phyloP scores from a whole-genome alignment of 2,888 invertebrate species.

The Lasiommata megera region DNA sequence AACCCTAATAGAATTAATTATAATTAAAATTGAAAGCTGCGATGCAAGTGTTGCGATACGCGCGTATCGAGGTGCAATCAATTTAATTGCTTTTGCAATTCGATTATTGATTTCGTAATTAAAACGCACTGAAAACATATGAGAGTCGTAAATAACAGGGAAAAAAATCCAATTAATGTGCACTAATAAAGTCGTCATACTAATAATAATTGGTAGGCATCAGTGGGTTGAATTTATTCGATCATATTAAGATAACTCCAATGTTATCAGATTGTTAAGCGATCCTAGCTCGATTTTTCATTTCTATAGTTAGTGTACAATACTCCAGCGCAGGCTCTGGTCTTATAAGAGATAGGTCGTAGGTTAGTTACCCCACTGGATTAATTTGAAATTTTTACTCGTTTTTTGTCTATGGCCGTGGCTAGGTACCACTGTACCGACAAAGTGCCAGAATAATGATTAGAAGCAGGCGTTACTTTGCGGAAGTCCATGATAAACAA shows the following conservation, averaged over 20 bases:
- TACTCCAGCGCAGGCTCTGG: no score
- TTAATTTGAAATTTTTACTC: no score
- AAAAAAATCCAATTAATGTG: constrained; percentile 9
- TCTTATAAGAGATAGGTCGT: no score
- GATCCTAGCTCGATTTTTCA: no score
- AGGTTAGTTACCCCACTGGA: no score
- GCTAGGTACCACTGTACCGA: no score
- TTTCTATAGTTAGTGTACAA: no score
- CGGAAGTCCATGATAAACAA: no score
- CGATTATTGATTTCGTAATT: constrained; percentile 79
- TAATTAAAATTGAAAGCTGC: constrained; percentile 35
- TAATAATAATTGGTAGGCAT: constrained; percentile 6
- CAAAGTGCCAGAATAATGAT: no score
- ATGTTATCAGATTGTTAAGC: no score
- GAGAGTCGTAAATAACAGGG: constrained; percentile 7
- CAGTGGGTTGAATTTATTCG: neutral
- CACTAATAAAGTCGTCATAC: constrained; percentile 14
- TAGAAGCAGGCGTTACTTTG: no score
- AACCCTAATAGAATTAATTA: constrained; percentile 33
- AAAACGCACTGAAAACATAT: constrained; percentile 51
- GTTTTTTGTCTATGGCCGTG: no score
- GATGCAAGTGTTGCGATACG: constrained; percentile 65
- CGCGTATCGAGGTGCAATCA: constrained; percentile 65
- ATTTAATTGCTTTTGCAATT: constrained; percentile 61
- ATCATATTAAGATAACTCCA: neutral